phyloP scores from a whole-genome alignment of 2,113 vertebrate genomes.

The Thalassarche chlororhynchos region DNA sequence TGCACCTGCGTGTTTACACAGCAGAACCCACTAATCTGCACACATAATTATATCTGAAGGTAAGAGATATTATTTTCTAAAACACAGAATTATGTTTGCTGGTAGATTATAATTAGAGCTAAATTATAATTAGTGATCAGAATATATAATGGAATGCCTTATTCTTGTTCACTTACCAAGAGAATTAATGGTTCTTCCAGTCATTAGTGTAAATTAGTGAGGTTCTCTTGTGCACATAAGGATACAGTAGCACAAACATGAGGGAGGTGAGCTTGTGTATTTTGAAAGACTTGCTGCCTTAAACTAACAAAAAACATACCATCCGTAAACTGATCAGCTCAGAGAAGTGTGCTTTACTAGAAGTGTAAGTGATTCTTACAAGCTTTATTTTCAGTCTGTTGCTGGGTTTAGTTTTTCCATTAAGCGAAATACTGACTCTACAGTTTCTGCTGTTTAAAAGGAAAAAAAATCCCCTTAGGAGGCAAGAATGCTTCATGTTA shows the following conservation, averaged over 20 bases:
- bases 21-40: conserved; percentile 64
- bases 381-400: conserved; percentile 10
- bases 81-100: conserved; percentile 60
- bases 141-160: conserved; percentile 64
- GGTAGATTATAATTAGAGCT: conserved; percentile 61
- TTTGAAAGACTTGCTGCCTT: conserved; percentile 59
- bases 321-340: not conserved
- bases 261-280: conserved; percentile 38
- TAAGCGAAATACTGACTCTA: not conserved
- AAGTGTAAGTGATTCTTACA: not conserved
- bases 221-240: conserved; percentile 43
- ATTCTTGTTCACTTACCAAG: conserved; percentile 46
- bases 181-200: conserved; percentile 54
- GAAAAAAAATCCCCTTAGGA: not conserved
- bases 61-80: conserved; percentile 58
- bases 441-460: conserved; percentile 25
- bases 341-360: not conserved
- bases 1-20: conserved; percentile 49
- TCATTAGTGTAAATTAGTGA: conserved; percentile 54
- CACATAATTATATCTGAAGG: conserved; percentile 35
- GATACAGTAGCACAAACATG: conserved; percentile 48
- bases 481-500: conserved; percentile 13
- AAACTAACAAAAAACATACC: not conserved
- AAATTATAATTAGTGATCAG: conserved; percentile 46
- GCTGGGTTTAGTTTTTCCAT: not conserved